Evolutionary conservation across 2,113 vertebrate species (phyloP), one percentile per base, ranked within the genome.

Genomic region (Trematocara stigmaticum): DNA sequence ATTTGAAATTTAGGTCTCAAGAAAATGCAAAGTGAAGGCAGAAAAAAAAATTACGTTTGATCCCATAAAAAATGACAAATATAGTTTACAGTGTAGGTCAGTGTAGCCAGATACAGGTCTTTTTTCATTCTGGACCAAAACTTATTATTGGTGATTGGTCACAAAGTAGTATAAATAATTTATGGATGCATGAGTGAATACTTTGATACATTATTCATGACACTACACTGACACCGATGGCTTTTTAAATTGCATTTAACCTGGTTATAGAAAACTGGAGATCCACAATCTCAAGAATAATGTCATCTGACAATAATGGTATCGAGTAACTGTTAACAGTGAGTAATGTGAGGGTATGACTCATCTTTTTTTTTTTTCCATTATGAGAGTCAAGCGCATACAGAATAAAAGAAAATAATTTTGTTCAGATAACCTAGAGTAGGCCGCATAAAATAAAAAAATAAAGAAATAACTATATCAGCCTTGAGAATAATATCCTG

Each of bases 171-270:
- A 16, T 3, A 18, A 74, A 84, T 79, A 51, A 87, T 83, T 45
- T 47, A 90, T 89, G 87, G 57, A 78, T 74, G 23, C 13, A 31
- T 18, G 49, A 51, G 29, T 9, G 13, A 23, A 64, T 20, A 16
- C 53, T 31, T 40, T 51, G 29, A 88, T 93, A 29, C 66, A 93
- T 94, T 87, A 92, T 91, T 89, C 78, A 87, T 84, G 78, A 23
- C 81, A 66, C 83, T 18, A n/a, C 20, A 26, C 8, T 47, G 61
- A 81, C 81, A 74, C 18, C 20, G 51, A 81, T 20, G 52, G 29
- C 52, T 90, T 79, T 80, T 52, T 26, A 79, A 29, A 49, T 16
- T 56, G 53, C 49, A 66, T 66, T 83, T 51, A 53, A 38, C 34
- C 26, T 81, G 57, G 2, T 56, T 84, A 78, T 47, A 74, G 42